Base-by-base conservation (phyloP, 2,888 invertebrate species). In the Dilophus febrilis region DNA sequence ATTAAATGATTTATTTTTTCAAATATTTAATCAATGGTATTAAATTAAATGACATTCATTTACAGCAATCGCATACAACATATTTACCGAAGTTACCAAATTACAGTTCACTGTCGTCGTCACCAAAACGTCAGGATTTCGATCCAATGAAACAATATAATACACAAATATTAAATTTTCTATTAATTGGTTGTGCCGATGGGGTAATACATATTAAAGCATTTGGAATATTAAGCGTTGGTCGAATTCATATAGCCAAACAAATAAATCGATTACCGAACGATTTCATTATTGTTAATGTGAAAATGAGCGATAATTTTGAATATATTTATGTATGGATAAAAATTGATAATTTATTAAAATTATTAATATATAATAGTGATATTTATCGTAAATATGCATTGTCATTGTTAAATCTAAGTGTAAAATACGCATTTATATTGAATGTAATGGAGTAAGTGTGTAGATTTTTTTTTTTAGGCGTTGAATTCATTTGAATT, bases 141-240 rank as follows among this genome's bases (percentile, higher is more conserved):
- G 70, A 64, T 49, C 55, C 65, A 0, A 62, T 38, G 12, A 43
- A 43, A 40, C 56, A 66, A 55, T 70, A 70, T 50, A 65, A 70
- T 2, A 77, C 75, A 55, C 70, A 74, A 45, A 63, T 73, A 13
- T 64, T 88, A 12, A 86, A 81, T 56, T 70, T 86, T 53, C 59
- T 90, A n/a, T 58, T 88, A 47, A 70, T 87, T 39, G 87, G 87
- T 11, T 78, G 83, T 53, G 71, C 72, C 39, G 69, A 72, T 46
- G 86, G 88, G 1, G 69, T 72, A 48, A 67, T 82, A 35, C 70
- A 73, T 56, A 66, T 91, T 53, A 77, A 79, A 53, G 76, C 88
- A 4, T 85, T 86, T 61, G 92, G 92, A 13, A 74, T 85, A 52
- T 80, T 87, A 52, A 78, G 81, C 18, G 80, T 83, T 56, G 83